Evolutionary conservation across 2,797 vertebrate species (phyloP), one percentile per base, ranked within the genome.

Genomic region (Lemur catta): DNA sequence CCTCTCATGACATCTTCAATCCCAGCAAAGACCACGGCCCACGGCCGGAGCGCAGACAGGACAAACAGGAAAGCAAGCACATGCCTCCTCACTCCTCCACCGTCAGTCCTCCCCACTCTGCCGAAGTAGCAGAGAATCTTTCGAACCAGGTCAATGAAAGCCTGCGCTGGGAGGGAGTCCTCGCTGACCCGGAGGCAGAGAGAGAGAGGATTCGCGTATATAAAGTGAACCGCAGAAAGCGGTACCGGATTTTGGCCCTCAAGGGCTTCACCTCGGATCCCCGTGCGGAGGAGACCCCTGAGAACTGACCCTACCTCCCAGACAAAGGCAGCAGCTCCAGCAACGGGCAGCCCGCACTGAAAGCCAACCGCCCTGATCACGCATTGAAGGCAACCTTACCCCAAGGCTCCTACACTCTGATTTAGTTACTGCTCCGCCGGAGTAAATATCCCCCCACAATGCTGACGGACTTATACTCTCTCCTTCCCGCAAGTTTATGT

Each of bases 141-240:
- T 94, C 97, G 0, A 72, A 55, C 38, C 97, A 97, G 96, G 72
- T 97, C 48, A 98, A 98, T 0, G 98, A 99, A 90, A 99, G 99
- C 74, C 98, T 99, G 86, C 98, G 99, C 9, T 99, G 99, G 99
- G 99, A 99, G 0, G 99, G 99, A 46, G 90, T 97, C 57, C 98
- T 99, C 50, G 96, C 99, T 1, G 99, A 99, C 96, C 99, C 99
- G 0, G 82, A 78, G 86, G 99, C 99, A 2, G 99, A 99, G 96
- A 98, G 98, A 63, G 98, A 99, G 90, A 98, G 99, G 95, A 98
- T 99, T 93, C 84, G 97, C 46, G 30, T 98, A 59, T 99, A 99
- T 30, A 99, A 98, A 95, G 91, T 97, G 78, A 99, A 99, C 97
- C 98, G 99, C 38, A 98, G 99, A 90, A 98, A 98, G 97, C 98